These are phyloP conservation scores for Drosophila acutilabella DNA, from an alignment of 2,888 invertebrate genomes.

Conservation along the genomic window DNA sequence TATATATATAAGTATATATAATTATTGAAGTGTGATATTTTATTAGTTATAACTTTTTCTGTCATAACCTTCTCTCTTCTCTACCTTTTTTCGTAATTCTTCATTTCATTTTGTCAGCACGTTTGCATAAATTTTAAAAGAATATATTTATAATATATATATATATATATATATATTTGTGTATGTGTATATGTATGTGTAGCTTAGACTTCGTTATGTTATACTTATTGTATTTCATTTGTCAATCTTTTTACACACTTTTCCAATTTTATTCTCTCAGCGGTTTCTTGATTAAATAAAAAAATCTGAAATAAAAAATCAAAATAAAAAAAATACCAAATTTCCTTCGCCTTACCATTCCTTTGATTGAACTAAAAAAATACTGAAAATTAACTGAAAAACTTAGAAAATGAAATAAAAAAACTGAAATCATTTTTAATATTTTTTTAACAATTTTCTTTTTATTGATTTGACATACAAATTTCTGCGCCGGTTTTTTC, in stretches of 20 bases:
- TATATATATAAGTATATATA: slow-evolving; percentile 56
- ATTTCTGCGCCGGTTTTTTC: slow-evolving; percentile 74
- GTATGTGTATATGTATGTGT: slow-evolving; percentile 19
- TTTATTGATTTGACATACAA: slow-evolving; percentile 81
- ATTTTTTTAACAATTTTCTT: slow-evolving; percentile 75
- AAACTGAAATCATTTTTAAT: slow-evolving; percentile 48
- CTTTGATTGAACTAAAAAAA: slow-evolving; percentile 6
- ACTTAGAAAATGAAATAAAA: slow-evolving; percentile 24
- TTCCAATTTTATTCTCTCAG: slow-evolving; percentile 6
- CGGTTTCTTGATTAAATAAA: too few relatives aligned
- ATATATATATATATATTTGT: slow-evolving; percentile 54
- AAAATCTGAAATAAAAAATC: background rate
- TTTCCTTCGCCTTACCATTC: background rate
- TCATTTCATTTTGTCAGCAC: slow-evolving; percentile 29
- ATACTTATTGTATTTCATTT: slow-evolving; percentile 54
- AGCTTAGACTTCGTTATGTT: slow-evolving; percentile 53
- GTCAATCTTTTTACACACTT: slow-evolving; percentile 31
- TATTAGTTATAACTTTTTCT: slow-evolving; percentile 41
- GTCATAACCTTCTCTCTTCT: slow-evolving; percentile 7
- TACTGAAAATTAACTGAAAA: slow-evolving; percentile 29
- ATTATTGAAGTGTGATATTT: slow-evolving; percentile 78
- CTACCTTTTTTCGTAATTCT: slow-evolving; percentile 8
- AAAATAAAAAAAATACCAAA: background rate
- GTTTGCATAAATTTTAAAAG: slow-evolving; percentile 81
- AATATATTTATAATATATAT: slow-evolving; percentile 78